Conservation (phyloP, 2,888 invertebrate species). For the Malacosoma neustria region DNA sequence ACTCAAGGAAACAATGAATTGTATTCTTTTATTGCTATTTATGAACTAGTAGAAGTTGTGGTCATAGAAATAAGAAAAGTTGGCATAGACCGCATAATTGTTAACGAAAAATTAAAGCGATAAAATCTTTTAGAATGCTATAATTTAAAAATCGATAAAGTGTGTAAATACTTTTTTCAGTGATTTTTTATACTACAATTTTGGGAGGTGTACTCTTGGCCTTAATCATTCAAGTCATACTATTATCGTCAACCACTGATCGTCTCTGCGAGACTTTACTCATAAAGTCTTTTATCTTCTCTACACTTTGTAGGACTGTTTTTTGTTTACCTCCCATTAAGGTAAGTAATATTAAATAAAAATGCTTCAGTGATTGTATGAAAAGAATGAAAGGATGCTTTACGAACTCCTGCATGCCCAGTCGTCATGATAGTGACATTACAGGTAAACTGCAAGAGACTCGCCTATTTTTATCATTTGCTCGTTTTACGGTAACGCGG, state of each 20-base stretch:
- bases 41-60: constrained; percentile 3
- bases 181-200: constrained; percentile 45
- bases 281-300: constrained; percentile 34
- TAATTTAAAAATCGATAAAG: no score
- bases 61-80: neutral
- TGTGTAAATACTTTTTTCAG: no score
- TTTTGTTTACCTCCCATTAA: constrained; percentile 45
- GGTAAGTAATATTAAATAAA: constrained; percentile 27
- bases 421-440: no score
- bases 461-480: no score
- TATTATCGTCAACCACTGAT: constrained; percentile 33
- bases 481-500: no score
- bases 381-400: no score
- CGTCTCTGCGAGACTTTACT: constrained; percentile 29
- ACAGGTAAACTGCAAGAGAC: no score
- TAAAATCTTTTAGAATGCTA: no score
- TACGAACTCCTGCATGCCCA: no score
- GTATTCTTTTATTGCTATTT: no score
- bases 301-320: constrained; percentile 30
- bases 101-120: no score
- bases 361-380: neutral
- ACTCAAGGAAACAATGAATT: no score
- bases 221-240: constrained; percentile 35
- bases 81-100: neutral
- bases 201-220: constrained; percentile 40